Base-by-base conservation (phyloP, 2,797 vertebrate genomes). In the Chelon labrosus region DNA sequence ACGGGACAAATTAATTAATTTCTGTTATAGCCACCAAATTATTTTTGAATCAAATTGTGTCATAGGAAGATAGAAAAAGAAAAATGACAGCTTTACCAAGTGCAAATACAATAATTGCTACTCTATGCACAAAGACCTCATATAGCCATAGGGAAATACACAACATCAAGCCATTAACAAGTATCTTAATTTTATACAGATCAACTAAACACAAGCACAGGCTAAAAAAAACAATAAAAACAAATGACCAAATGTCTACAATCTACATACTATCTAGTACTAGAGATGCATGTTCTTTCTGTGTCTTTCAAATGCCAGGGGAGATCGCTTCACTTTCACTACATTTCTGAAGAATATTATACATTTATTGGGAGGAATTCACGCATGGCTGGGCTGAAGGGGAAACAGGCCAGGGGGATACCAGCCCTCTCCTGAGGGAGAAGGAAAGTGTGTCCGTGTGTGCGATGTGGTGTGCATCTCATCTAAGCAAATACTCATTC, bases 301-400 rank as follows among this genome's bases (percentile, higher is more conserved):
- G 51, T 65, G 13, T 19, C 62, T 66, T 63, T 19, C 22, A 58
- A 37, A 64, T 10, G 39, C 20, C 12, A 37, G 2, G 22, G 58
- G 17, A 71, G 44, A 68, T 50, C 14, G 11, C 17, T 27, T 8
- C 22, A 62, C 70, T 69, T 57, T 65, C 31, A 68, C 61, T 51
- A 17, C 20, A 66, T 67, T 19, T 19, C 49, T 42, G 16, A 53
- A 63, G 60, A 83, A 64, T 57, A 60, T 67, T 47, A 68, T 60
- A 63, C 39, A 73, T 79, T 69, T 65, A 73, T 58, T 14, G 38
- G 25, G 65, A 65, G 41, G 57, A 35, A 11, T 65, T 80, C 22
- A 25, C 83, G 79, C 55, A 61, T 54, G 67, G 65, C 46, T 84
- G 70, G 38, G 59, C 69, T 73, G 37, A 73, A 79, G 58, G 65